Conservation (phyloP, 2,797 vertebrate genomes). For the Masticophis lateralis region DNA sequence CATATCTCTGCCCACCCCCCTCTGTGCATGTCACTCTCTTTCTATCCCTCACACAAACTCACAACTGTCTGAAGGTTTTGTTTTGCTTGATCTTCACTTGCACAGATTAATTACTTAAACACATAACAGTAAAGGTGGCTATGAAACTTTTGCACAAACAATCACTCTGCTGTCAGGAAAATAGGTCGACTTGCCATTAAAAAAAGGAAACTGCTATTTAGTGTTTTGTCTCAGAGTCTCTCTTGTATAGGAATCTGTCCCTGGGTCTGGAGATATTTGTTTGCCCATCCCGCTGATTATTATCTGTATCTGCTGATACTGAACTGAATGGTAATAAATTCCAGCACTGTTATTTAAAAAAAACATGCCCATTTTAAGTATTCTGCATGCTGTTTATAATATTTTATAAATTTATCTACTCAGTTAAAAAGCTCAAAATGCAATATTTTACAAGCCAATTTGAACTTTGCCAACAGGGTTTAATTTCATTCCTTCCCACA, state of each 20-base stretch:
- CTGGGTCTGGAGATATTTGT: not conserved
- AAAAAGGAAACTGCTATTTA: not conserved
- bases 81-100: not conserved
- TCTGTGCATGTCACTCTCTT: not conserved
- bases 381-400: not conserved
- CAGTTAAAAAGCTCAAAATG: not conserved
- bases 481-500: not conserved
- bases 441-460: not conserved
- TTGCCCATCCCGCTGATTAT: not conserved
- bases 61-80: not conserved
- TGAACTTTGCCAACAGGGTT: not conserved
- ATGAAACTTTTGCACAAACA: not conserved
- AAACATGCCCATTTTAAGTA: not conserved
- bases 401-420: not conserved
- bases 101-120: not conserved
- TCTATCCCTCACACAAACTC: not conserved
- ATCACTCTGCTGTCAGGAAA: not conserved
- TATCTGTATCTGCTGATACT: not conserved
- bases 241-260: not conserved
- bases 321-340: not conserved
- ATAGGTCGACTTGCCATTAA: not conserved
- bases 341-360: not conserved
- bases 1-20: not conserved
- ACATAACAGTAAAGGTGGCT: not conserved
- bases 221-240: not conserved